Percentiles rank a stretch among this genome's conserved stretches.
These are phyloP conservation scores for Pteria penguin DNA, from an alignment of 2,888 invertebrate species.

Conservation along the genomic window DNA sequence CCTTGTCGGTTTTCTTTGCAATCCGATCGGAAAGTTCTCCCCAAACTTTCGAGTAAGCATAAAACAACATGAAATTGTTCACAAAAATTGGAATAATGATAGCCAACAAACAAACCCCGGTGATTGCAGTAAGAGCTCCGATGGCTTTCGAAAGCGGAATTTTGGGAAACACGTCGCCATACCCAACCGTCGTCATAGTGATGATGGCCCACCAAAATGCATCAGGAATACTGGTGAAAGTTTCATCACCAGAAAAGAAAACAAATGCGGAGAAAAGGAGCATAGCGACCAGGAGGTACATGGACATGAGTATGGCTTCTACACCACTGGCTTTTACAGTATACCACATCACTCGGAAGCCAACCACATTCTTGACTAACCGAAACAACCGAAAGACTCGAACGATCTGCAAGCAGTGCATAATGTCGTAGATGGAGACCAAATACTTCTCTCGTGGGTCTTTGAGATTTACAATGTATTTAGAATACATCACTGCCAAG, in stretches of 20 bases:
- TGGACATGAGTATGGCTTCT: constrained; percentile 66
- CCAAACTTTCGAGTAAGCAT: constrained; percentile 58
- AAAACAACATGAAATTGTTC: constrained; percentile 72
- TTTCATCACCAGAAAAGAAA: constrained; percentile 63
- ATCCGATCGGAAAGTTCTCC: too few relatives aligned
- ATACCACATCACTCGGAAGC: constrained; percentile 69
- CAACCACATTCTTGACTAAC: constrained; percentile 63
- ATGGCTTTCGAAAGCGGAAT: constrained; percentile 58
- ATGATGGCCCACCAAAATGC: constrained; percentile 73
- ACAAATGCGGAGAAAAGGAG: constrained; percentile 68
- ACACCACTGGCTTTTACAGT: constrained; percentile 66
- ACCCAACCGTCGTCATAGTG: constrained; percentile 76
- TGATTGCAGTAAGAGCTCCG: constrained; percentile 64
- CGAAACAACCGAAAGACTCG: constrained; percentile 69
- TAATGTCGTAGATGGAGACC: constrained; percentile 55
- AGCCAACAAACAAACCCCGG: constrained; percentile 69
- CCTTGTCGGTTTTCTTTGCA: too few relatives aligned
- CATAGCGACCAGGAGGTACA: constrained; percentile 67
- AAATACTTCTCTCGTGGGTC: constrained; percentile 57
- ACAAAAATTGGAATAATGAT: constrained; percentile 74
- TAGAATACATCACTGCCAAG: constrained; percentile 60
- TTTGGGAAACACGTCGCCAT: constrained; percentile 70
- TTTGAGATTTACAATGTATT: constrained; percentile 52
- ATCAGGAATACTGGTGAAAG: constrained; percentile 67
- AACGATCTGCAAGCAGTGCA: constrained; percentile 64